Conservation (phyloP, 2,888 invertebrate species). For the Tetheella fluctuosa region DNA sequence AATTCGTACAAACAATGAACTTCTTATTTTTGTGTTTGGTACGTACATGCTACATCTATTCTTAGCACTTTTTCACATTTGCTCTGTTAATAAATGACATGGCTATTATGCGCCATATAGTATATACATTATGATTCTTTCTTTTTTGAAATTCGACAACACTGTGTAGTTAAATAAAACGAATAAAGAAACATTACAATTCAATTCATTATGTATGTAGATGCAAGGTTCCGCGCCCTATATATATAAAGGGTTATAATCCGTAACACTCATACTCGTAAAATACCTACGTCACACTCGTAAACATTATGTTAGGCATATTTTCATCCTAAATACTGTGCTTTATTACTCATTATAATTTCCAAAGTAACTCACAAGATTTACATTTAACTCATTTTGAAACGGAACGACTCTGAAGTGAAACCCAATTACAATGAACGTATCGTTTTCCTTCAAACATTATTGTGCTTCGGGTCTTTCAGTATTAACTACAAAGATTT, state of each 20-base stretch:
- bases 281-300: too few relatives aligned
- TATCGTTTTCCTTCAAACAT: slow-evolving; percentile 23
- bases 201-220: too few relatives aligned
- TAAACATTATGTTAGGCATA: too few relatives aligned
- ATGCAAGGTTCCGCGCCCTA: background rate
- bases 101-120: background rate
- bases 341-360: background rate
- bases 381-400: too few relatives aligned
- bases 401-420: background rate
- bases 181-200: too few relatives aligned
- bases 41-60: slow-evolving; percentile 5
- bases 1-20: slow-evolving; percentile 40
- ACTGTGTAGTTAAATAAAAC: too few relatives aligned
- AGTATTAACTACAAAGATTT: slow-evolving; percentile 49
- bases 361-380: too few relatives aligned
- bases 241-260: background rate
- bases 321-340: too few relatives aligned
- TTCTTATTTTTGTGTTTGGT: slow-evolving; percentile 18
- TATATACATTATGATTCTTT: too few relatives aligned
- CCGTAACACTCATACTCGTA: too few relatives aligned
- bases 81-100: background rate
- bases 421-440: slow-evolving; percentile 22
- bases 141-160: too few relatives aligned
- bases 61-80: slow-evolving; percentile 1
- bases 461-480: slow-evolving; percentile 41